Percentiles rank a stretch among this genome's conserved stretches.
These are phyloP conservation scores for Antennarius striatus DNA, from an alignment of 2,113 vertebrate genomes.

Conservation along the genomic window DNA sequence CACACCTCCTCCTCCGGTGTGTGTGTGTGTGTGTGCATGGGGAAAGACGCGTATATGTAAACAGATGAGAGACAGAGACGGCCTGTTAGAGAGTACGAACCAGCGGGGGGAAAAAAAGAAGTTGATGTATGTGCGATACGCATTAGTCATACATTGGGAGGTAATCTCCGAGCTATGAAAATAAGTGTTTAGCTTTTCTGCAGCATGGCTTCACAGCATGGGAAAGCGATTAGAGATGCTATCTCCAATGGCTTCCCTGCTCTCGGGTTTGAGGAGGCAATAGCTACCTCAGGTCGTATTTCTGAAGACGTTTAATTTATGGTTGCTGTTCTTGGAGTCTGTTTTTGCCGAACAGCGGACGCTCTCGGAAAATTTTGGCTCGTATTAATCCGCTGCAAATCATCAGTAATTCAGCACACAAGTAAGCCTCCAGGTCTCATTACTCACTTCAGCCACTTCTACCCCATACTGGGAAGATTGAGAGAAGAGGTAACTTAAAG, in stretches of 20 bases:
- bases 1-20: conserved; percentile 44
- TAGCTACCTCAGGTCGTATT: conserved; percentile 54
- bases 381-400: conserved; percentile 51
- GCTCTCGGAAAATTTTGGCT: conserved; percentile 48
- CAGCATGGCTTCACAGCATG: conserved; percentile 64
- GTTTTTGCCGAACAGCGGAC: conserved; percentile 40
- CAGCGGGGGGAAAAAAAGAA: conserved; percentile 8
- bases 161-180: conserved; percentile 80
- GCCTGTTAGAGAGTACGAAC: conserved; percentile 6
- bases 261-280: conserved; percentile 42
- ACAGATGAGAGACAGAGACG: conserved; percentile 33
- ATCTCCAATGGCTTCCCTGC: conserved; percentile 44
- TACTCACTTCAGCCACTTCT: conserved; percentile 51
- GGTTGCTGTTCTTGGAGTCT: conserved; percentile 53
- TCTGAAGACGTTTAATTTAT: conserved; percentile 60
- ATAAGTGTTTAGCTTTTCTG: conserved; percentile 71
- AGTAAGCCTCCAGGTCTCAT: conserved; percentile 41
- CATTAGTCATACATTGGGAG: conserved; percentile 79
- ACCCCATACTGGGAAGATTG: conserved; percentile 35
- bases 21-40: neutral
- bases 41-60: conserved; percentile 28
- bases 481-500: neutral
- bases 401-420: conserved; percentile 45
- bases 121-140: conserved; percentile 37
- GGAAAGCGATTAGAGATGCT: conserved; percentile 71